A percentile compares a stretch with the other conserved stretches of the same genome.
These are phyloP conservation scores for Meloidogyne exigua DNA, from an alignment of 1,140 invertebrate genomes.

Conservation along the genomic window DNA sequence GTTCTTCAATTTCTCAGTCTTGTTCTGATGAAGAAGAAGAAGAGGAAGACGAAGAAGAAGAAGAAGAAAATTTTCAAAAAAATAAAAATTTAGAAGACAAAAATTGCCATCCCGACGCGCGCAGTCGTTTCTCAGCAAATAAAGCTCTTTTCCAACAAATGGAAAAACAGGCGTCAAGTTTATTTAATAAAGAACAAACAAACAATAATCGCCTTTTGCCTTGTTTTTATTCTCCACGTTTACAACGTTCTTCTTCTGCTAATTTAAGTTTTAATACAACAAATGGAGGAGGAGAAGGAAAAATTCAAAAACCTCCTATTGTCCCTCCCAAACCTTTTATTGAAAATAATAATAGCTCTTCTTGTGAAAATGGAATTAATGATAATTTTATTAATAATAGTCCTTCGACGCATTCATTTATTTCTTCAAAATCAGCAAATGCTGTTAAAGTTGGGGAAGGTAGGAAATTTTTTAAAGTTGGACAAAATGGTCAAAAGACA, in stretches of 20 bases:
- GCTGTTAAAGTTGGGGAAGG: neutral
- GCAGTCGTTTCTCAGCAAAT: slow-evolving; percentile 34
- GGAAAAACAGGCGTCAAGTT: slow-evolving; percentile 15
- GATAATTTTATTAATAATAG: slow-evolving; percentile 7
- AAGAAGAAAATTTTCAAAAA: slow-evolving; percentile 5
- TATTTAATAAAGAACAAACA: slow-evolving; percentile 8
- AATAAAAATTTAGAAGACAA: neutral
- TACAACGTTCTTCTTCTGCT: slow-evolving; percentile 30
- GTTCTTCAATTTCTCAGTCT: neutral
- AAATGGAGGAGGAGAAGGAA: neutral
- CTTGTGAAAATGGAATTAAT: neutral
- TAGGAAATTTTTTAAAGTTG: neutral
- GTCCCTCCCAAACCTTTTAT: slow-evolving; percentile 31
- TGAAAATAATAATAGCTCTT: neutral
- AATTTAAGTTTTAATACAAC: slow-evolving; percentile 2
- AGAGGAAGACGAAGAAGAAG: neutral
- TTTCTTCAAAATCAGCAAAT: neutral
- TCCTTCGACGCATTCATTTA: slow-evolving; percentile 10
- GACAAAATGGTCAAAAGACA: no score
- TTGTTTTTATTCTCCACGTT: slow-evolving; percentile 37
- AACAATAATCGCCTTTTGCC: slow-evolving; percentile 11
- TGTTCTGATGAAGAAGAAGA: slow-evolving; percentile 15
- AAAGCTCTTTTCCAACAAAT: slow-evolving; percentile 38
- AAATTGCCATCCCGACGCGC: slow-evolving; percentile 17
- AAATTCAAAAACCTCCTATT: slow-evolving; percentile 3